phyloP scores from a whole-genome alignment of 2,888 invertebrate genomes.

The Machimus atricapillus region DNA sequence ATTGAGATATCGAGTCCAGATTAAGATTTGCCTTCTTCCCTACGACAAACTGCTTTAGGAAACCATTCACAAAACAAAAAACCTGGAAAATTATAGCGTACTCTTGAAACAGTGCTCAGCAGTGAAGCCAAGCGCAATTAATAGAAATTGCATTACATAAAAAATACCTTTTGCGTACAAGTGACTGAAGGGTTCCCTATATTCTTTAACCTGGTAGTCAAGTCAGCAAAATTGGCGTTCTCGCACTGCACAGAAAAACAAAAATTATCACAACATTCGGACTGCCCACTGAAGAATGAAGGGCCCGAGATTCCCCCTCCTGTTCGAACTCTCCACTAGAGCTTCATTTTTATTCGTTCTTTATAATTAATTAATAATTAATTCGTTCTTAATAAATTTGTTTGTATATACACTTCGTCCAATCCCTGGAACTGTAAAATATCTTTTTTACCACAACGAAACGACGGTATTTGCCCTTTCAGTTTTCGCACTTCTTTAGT shows the following conservation, averaged over 20 bases:
- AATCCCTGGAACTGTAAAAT: background rate
- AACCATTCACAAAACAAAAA: too few species aligned
- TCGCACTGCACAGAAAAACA: background rate
- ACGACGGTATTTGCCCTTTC: conserved; percentile 11
- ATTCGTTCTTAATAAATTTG: background rate
- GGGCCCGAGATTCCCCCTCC: background rate
- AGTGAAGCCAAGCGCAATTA: background rate
- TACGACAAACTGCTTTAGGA: too few species aligned
- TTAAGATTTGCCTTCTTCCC: too few species aligned
- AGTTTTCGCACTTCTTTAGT: background rate
- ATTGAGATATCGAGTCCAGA: too few species aligned
- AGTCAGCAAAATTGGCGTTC: background rate
- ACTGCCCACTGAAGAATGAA: background rate
- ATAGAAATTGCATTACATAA: conserved; percentile 1
- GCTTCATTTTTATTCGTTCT: background rate
- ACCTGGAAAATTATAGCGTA: too few species aligned
- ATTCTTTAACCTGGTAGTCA: background rate
- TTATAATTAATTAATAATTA: background rate
- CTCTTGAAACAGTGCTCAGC: background rate
- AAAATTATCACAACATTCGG: conserved; percentile 11
- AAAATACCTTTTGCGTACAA: conserved; percentile 7
- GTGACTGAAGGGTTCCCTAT: background rate
- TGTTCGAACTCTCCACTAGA: background rate
- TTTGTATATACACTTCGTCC: background rate
- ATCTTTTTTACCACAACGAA: background rate